Percentiles rank a stretch among this genome's conserved stretches.
These are phyloP conservation scores for Epicauta chinensis DNA, from an alignment of 1,140 invertebrate genomes.

Conservation along the genomic window DNA sequence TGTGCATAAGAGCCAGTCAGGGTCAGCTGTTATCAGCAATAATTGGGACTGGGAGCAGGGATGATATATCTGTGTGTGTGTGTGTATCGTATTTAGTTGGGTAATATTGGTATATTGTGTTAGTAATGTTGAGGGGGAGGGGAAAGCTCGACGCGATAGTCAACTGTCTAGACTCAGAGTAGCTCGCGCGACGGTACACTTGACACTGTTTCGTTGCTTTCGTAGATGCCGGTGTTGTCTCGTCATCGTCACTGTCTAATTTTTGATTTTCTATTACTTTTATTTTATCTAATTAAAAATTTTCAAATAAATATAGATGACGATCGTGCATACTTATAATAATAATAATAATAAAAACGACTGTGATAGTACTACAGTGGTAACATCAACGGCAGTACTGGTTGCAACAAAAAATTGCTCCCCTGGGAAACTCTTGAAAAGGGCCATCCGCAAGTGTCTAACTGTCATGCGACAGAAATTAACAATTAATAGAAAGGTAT, in stretches of 20 bases:
- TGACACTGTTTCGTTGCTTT: slow-evolving; percentile 22
- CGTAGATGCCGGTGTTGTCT: not conserved
- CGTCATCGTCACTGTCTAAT: not conserved
- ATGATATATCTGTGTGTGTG: not conserved
- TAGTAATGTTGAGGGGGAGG: slow-evolving; percentile 1
- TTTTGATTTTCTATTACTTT: not conserved
- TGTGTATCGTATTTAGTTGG: slow-evolving; percentile 2
- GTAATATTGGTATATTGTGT: not conserved
- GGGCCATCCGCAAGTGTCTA: slow-evolving; percentile 37
- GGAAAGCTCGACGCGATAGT: slow-evolving; percentile 18
- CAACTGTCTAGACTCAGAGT: slow-evolving; percentile 30
- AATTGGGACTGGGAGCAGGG: too few species aligned
- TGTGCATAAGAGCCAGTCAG: too few species aligned
- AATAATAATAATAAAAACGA: slow-evolving; percentile 12
- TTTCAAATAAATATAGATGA: slow-evolving; percentile 6
- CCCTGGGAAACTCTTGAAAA: slow-evolving; percentile 25
- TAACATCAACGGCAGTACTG: slow-evolving; percentile 4
- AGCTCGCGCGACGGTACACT: slow-evolving; percentile 28
- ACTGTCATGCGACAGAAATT: slow-evolving; percentile 36
- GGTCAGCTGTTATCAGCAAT: too few species aligned
- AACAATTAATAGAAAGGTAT: slow-evolving; percentile 39
- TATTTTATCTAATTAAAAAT: not conserved
- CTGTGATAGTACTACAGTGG: not conserved
- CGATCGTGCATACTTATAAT: not conserved
- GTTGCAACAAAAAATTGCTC: slow-evolving; percentile 5